phyloP scores from a whole-genome alignment of 2,797 vertebrate genomes.

The Pangasius mekongensis region DNA sequence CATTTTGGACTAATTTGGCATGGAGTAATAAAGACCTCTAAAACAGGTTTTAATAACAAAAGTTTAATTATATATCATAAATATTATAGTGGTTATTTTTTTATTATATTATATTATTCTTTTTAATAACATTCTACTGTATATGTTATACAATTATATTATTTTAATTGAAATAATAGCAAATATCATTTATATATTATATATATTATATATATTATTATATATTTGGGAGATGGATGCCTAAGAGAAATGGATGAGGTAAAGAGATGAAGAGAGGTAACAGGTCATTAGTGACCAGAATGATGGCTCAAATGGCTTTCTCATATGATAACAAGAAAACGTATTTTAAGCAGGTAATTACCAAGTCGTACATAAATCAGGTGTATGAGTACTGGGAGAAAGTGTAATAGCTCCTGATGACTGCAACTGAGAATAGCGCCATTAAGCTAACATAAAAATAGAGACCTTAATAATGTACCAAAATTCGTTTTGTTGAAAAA shows the following conservation, averaged over 20 bases:
- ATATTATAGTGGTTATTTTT: background rate
- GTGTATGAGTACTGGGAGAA: background rate
- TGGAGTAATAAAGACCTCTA: background rate
- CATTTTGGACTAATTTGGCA: too few species aligned
- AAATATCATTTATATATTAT: too few species aligned
- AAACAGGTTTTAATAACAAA: background rate
- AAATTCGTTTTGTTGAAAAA: background rate
- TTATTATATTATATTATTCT: background rate
- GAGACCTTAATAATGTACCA: background rate
- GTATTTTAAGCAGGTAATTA: constrained; percentile 6
- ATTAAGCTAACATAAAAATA: background rate
- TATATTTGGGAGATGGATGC: background rate
- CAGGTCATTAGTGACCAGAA: background rate
- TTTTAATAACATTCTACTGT: background rate
- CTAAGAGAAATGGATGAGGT: background rate
- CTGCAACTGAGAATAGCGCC: background rate
- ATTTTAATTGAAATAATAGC: background rate
- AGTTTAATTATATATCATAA: background rate
- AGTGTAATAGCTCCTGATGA: background rate
- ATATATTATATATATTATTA: too few species aligned
- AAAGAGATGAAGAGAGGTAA: too few species aligned
- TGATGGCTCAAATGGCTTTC: background rate
- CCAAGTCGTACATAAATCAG: background rate
- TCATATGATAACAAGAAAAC: background rate
- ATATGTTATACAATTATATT: background rate